Base-by-base conservation (phyloP, 2,113 vertebrate species). In the Elgaria multicarinata region DNA sequence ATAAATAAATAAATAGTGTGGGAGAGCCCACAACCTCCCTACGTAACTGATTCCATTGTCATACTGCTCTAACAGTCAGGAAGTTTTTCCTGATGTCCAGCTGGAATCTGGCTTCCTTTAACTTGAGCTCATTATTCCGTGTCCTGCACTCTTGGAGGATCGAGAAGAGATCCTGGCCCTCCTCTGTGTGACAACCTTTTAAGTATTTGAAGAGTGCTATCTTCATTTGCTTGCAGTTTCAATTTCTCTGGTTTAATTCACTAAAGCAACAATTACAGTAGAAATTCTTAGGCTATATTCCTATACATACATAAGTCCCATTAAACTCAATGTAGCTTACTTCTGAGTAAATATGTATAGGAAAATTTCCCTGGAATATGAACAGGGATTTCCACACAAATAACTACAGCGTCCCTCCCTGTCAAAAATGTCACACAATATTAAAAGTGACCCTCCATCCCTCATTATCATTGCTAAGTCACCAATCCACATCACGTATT, bases 331-430 rank as follows among this genome's bases (percentile, higher is more conserved):
- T 77, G 33, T 9, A 44, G 31, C 31, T 77, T 77, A 44, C 74
- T 77, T 64, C 33, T 58, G 50, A 85, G 14, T 55, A 55, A 18
- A 20, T 10, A n/a, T 31, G 9, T 79, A 42, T 50, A 89, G 87
- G 87, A 91, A 93, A 95, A 8, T 94, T 93, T 87, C 89, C 89
- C 78, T 87, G 90, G 78, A 81, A 85, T 1, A 0, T 66, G 20
- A 76, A 67, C 4, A 26, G 13, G 91, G 86, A 92, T 89, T 91
- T 87, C 91, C 42, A 22, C 42, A 22, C 12, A 85, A 76, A 88
- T 16, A 44, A 88, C 36, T 14, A 9, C 78, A 82, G 39, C 9
- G 44, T 62, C 58, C 10, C 20, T 64, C 71, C 80, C 64, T 50
- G 44, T 62, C 31, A 81, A 67, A 53, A 87, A 42, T 80, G 13